Base-by-base conservation (phyloP, 2,888 invertebrate genomes). In the Pecten maximus region DNA sequence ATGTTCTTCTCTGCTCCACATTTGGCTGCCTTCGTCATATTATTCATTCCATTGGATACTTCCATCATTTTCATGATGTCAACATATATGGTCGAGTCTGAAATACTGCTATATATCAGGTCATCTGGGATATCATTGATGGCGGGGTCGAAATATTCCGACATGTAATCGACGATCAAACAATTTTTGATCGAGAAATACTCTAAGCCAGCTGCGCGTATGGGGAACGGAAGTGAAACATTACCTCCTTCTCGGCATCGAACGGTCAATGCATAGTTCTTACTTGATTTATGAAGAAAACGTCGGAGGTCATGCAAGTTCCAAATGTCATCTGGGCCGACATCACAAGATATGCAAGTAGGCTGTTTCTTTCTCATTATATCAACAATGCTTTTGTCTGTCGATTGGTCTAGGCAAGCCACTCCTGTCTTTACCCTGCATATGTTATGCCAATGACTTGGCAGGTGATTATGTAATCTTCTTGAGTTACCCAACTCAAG, bases 221-320 rank as follows among this genome's bases (percentile, higher is more conserved):
- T 89, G 23, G 91, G 91, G 87, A 89, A 91, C 28, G 91, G 91
- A n/a, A 91, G 88, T 6, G 39, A 10, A 10, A 89, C 60, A 15
- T 54, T 74, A 8, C 89, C 91, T 16, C 40, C 89, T 39, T 54
- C 44, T 28, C 35, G 60, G 40, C 91, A 91, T 35, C 39, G 48
- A 12, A 90, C 23, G 40, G 23, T 23, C 40, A 44, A 40, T 6
- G 88, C 48, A 88, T 23, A 28, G 23, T 40, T 44, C 40, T 23
- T n/a, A 19, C 16, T 44, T 88, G 88, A 88, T 12, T n/a, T 40
- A 16, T 40, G 35, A 8, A 39, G n/a, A 44, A 44, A 35, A 74
- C 60, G 39, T 40, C 89, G 15, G 40, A 60, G 40, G 39, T 54
- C 40, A n/a, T 60, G 60, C 40, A 89, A 89, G n/a, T 60, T 74